phyloP scores from a whole-genome alignment of 2,113 vertebrate species.

The Noctilio leporinus region DNA sequence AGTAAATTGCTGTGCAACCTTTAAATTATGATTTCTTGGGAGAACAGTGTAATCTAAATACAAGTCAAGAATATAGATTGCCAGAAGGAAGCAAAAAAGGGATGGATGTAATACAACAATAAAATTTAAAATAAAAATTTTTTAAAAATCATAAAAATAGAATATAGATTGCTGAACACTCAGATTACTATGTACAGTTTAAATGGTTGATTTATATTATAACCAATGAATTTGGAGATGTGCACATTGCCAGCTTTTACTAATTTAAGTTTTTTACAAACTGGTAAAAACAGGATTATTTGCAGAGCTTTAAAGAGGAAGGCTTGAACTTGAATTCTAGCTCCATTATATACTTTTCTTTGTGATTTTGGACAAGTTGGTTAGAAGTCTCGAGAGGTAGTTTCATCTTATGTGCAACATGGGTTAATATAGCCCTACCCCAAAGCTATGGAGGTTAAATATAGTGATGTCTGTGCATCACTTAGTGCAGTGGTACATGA shows the following conservation, averaged over 20 bases:
- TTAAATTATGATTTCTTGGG: neutral
- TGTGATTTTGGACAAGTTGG: neutral
- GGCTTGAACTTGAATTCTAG: neutral
- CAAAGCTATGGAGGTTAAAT: neutral
- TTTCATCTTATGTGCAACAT: neutral
- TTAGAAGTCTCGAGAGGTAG: neutral
- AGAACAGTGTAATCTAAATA: neutral
- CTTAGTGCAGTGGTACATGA: neutral
- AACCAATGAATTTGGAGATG: neutral
- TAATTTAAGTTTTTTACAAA: neutral
- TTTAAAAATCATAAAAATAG: too few species aligned
- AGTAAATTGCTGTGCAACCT: neutral
- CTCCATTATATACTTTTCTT: neutral
- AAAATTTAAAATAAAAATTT: too few species aligned
- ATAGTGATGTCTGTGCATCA: neutral
- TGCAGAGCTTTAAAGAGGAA: neutral
- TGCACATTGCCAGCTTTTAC: neutral
- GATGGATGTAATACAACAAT: too few species aligned
- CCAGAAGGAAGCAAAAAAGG: too few species aligned
- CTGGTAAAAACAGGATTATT: neutral
- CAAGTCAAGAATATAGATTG: neutral
- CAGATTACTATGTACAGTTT: neutral
- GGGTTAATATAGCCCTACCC: neutral
- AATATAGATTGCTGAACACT: neutral
- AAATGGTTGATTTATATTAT: neutral